Conservation (phyloP, 2,888 invertebrate species). For the Heteromurus nitidus region DNA sequence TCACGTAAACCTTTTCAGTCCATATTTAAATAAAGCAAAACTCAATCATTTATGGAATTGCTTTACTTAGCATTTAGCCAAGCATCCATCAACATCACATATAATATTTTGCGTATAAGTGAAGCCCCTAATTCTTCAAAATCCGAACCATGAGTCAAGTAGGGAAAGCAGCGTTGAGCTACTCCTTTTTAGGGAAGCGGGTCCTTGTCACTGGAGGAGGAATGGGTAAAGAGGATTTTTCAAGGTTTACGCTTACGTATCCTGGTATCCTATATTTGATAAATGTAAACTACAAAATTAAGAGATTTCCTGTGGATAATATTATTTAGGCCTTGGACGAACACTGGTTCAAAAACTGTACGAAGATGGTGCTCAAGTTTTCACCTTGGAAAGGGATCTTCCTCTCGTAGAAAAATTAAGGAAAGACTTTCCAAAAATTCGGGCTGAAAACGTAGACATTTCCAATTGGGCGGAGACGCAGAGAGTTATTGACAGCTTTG, state of each 20-base stretch:
- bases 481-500: constrained; percentile 18
- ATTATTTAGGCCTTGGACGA: constrained; percentile 19
- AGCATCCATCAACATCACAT: too few species aligned
- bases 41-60: too few species aligned
- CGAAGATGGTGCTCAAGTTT: constrained; percentile 21
- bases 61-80: too few species aligned
- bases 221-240: background rate
- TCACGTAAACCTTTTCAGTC: too few species aligned
- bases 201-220: constrained; percentile 19
- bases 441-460: constrained; percentile 14
- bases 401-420: background rate
- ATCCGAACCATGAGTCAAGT: background rate
- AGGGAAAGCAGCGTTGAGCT: background rate
- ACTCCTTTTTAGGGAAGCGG: constrained; percentile 8
- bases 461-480: constrained; percentile 20
- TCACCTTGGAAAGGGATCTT: constrained; percentile 27
- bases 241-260: background rate
- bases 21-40: background rate
- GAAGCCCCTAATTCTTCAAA: background rate
- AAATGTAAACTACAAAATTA: background rate
- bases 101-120: background rate
- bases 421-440: constrained; percentile 9
- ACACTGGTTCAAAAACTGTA: constrained; percentile 5
- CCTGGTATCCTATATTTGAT: background rate
- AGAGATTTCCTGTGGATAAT: background rate